Conservation (phyloP, 2,797 vertebrate species). For the Pipistrellus kuhlii region DNA sequence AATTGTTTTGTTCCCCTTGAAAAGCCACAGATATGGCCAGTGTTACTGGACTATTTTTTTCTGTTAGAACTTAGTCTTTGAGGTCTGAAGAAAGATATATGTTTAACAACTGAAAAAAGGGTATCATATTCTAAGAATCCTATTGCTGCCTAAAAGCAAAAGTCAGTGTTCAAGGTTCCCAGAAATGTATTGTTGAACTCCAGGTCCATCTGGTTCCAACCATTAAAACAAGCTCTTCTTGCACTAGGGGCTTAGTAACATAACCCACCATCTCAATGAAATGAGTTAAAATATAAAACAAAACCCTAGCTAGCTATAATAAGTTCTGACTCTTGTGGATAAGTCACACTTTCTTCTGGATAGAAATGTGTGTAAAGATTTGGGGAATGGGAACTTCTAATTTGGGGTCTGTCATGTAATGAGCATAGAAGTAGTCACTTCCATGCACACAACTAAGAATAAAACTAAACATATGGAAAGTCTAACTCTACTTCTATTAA, state of each 20-base stretch:
- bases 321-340: background rate
- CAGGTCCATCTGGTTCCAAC: background rate
- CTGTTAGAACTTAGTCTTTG: background rate
- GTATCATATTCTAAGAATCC: background rate
- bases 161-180: background rate
- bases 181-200: background rate
- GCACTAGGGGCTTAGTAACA: background rate
- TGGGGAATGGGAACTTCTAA: background rate
- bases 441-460: background rate
- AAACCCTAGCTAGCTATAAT: background rate
- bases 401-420: background rate
- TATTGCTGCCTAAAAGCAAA: background rate
- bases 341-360: background rate
- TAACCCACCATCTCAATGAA: background rate
- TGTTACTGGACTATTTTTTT: background rate
- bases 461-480: background rate
- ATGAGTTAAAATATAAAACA: background rate
- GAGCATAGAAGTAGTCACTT: background rate
- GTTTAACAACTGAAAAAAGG: background rate
- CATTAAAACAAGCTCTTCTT: background rate
- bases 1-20: background rate
- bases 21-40: background rate
- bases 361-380: background rate
- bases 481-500: background rate
- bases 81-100: background rate